These are phyloP conservation scores for Aptenodytes patagonicus DNA, from an alignment of 2,113 vertebrate species.

Conservation along the genomic window DNA sequence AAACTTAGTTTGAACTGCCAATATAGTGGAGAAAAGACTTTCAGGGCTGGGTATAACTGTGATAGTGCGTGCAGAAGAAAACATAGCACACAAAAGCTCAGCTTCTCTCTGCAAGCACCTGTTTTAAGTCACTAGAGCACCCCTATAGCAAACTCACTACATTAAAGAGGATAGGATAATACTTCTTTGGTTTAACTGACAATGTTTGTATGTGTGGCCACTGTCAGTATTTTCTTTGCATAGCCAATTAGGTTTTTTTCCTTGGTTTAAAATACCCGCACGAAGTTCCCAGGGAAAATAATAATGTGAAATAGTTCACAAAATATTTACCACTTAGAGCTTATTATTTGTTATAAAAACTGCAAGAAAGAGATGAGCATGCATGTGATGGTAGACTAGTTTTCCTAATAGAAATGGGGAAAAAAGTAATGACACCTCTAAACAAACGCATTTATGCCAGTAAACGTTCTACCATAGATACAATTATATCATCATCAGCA, in stretches of 20 bases:
- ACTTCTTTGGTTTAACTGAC: neutral
- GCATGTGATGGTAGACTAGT: neutral
- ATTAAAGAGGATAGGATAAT: neutral
- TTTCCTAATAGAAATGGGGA: neutral
- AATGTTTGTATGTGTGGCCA: neutral
- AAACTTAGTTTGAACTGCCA: neutral
- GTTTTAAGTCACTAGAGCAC: neutral
- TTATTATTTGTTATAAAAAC: neutral
- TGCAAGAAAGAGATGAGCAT: neutral
- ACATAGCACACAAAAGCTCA: neutral
- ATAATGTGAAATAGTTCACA: neutral
- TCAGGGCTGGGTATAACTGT: neutral
- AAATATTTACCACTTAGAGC: neutral
- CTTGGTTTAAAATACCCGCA: neutral
- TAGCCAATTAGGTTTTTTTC: neutral
- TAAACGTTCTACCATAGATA: neutral
- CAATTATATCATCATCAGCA: neutral
- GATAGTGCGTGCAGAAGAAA: neutral
- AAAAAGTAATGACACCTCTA: neutral
- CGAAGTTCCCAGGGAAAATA: neutral
- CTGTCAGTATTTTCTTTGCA: neutral
- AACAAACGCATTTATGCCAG: neutral
- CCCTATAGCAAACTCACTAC: neutral
- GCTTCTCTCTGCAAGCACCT: neutral
- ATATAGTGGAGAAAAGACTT: neutral